Evolutionary conservation across 2,888 invertebrate genomes (phyloP).

Genomic region (Tenodera sinensis): DNA sequence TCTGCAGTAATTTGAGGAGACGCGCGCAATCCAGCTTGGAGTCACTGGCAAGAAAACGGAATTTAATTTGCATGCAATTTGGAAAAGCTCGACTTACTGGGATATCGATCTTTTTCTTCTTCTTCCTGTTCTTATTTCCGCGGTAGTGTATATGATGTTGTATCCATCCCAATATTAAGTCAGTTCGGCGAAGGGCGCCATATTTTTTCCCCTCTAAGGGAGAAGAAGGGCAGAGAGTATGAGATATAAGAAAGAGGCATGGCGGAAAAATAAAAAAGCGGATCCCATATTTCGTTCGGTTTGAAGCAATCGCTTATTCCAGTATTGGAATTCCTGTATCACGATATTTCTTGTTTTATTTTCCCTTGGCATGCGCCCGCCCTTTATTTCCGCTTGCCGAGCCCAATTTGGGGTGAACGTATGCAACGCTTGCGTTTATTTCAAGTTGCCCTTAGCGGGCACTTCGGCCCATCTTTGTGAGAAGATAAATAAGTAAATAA

Average conservation of each 20-base stretch:
- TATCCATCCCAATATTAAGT: background rate
- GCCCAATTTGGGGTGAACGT: background rate
- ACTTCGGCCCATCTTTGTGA: background rate
- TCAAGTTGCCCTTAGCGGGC: background rate
- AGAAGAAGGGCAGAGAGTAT: background rate
- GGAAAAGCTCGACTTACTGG: background rate
- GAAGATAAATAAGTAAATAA: too few species aligned
- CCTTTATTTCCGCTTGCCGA: background rate
- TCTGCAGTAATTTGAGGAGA: background rate
- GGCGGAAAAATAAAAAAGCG: background rate
- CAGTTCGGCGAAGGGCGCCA: background rate
- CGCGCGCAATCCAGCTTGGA: background rate
- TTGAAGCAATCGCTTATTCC: background rate
- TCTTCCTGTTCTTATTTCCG: background rate
- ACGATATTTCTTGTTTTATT: background rate
- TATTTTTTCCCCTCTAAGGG: background rate
- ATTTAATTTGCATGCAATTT: background rate
- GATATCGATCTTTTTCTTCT: background rate
- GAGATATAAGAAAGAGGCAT: background rate
- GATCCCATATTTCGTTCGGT: background rate
- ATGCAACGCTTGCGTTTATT: background rate
- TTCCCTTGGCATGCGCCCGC: background rate
- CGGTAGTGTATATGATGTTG: background rate
- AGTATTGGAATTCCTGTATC: background rate
- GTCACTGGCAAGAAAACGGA: background rate